phyloP scores from a whole-genome alignment of 2,113 vertebrate species.

The Phrynocephalus versicolor region DNA sequence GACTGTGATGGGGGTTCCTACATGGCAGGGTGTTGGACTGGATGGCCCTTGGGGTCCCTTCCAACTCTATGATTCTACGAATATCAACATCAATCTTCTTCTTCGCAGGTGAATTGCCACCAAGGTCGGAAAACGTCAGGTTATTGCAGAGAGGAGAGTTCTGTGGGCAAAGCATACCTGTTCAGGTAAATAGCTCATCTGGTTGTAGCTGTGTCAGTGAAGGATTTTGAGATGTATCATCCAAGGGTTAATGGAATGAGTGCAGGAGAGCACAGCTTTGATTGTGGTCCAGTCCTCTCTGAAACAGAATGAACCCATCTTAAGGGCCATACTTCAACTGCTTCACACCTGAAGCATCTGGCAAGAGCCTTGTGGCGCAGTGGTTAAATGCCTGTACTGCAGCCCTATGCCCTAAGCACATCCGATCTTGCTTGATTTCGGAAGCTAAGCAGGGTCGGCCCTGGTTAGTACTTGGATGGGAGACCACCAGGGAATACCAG shows the following conservation, averaged over 20 bases:
- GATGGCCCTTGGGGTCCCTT: too few species aligned
- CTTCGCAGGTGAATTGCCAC: slow-evolving; percentile 85
- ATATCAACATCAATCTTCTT: background rate
- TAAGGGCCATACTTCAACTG: too few species aligned
- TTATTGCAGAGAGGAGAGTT: slow-evolving; percentile 82
- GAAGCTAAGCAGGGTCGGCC: too few species aligned
- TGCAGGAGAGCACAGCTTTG: background rate
- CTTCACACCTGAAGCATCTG: background rate
- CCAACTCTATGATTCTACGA: too few species aligned
- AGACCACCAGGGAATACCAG: too few species aligned
- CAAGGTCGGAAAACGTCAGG: slow-evolving; percentile 68
- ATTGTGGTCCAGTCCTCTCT: background rate
- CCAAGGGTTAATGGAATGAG: rapidly evolving
- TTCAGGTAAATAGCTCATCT: slow-evolving; percentile 82
- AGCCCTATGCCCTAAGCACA: too few species aligned
- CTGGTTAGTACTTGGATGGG: too few species aligned
- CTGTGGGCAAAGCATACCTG: slow-evolving; percentile 82
- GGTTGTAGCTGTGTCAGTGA: background rate
- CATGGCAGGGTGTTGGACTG: too few species aligned
- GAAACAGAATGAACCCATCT: background rate
- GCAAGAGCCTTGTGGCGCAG: too few species aligned
- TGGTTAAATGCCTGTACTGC: too few species aligned
- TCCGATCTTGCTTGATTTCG: too few species aligned
- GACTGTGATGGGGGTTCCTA: too few species aligned
- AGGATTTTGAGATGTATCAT: background rate